These are phyloP conservation scores for Alces alces DNA, from an alignment of 2,113 vertebrate species.

Conservation along the genomic window DNA sequence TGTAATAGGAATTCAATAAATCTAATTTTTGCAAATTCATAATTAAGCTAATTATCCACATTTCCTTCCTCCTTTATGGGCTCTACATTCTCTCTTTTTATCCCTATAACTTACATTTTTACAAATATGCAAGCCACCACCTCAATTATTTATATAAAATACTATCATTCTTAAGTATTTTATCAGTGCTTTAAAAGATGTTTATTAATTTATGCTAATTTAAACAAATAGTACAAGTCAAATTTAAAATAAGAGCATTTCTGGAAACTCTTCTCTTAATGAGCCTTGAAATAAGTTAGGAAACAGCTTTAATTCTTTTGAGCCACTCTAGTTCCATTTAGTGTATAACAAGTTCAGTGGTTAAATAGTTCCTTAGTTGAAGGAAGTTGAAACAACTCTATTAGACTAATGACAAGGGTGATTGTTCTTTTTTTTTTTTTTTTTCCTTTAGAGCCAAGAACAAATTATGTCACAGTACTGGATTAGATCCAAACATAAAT, in stretches of 20 bases:
- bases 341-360: slow-evolving; percentile 40
- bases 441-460: slow-evolving; percentile 9
- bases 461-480: slow-evolving; percentile 40
- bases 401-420: slow-evolving; percentile 43
- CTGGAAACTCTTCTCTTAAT: slow-evolving; percentile 46
- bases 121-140: not conserved
- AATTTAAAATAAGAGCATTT: slow-evolving; percentile 24
- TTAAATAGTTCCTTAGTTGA: slow-evolving; percentile 52
- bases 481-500: not conserved
- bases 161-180: not conserved
- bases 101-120: not conserved
- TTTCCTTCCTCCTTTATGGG: not conserved
- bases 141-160: not conserved
- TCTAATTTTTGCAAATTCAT: not conserved
- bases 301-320: slow-evolving; percentile 47
- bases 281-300: slow-evolving; percentile 56
- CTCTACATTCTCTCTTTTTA: not conserved
- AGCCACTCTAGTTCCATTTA: slow-evolving; percentile 35
- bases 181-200: not conserved
- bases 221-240: not conserved
- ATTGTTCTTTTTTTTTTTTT: not conserved
- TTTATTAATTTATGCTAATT: slow-evolving; percentile 10
- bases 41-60: not conserved
- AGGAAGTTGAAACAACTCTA: slow-evolving; percentile 37
- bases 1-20: not conserved